Evolutionary conservation across 1,140 invertebrate species (phyloP).

Genomic region (Belonocnema kinseyi): DNA sequence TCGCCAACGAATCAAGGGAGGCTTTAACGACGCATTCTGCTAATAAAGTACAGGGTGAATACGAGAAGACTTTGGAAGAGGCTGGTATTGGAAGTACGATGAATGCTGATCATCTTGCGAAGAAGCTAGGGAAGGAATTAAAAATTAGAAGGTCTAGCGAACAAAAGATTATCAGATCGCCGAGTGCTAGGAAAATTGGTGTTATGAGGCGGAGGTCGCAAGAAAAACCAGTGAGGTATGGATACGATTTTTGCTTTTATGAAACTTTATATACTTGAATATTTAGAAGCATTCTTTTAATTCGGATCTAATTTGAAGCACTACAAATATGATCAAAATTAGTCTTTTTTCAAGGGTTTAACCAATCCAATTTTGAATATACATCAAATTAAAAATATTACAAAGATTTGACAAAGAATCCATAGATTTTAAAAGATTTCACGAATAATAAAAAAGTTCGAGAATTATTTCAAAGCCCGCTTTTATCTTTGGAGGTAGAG

Average conservation of each 20-base stretch:
- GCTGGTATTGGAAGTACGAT: slow-evolving; percentile 77
- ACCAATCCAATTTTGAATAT: too few species aligned
- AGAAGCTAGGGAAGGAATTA: slow-evolving; percentile 82
- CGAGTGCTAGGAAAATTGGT: slow-evolving; percentile 87
- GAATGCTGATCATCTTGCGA: slow-evolving; percentile 82
- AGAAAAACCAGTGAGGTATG: slow-evolving; percentile 72
- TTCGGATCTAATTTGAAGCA: background rate
- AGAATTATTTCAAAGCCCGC: too few species aligned
- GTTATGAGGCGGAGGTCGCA: slow-evolving; percentile 82
- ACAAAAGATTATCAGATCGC: slow-evolving; percentile 84
- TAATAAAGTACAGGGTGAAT: slow-evolving; percentile 80
- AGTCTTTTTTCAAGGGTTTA: too few species aligned
- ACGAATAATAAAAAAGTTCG: too few species aligned
- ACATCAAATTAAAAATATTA: too few species aligned
- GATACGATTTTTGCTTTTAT: background rate
- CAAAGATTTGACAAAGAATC: too few species aligned
- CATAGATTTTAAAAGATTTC: too few species aligned
- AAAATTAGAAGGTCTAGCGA: slow-evolving; percentile 83
- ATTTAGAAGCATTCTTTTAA: background rate
- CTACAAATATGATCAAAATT: background rate
- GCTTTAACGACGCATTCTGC: slow-evolving; percentile 54
- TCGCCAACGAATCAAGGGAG: slow-evolving; percentile 56
- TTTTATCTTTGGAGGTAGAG: too few species aligned
- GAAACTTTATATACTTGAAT: background rate
- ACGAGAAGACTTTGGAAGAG: slow-evolving; percentile 84